Conservation (phyloP, 2,797 vertebrate genomes). For the Acrossocheilus fasciatus region DNA sequence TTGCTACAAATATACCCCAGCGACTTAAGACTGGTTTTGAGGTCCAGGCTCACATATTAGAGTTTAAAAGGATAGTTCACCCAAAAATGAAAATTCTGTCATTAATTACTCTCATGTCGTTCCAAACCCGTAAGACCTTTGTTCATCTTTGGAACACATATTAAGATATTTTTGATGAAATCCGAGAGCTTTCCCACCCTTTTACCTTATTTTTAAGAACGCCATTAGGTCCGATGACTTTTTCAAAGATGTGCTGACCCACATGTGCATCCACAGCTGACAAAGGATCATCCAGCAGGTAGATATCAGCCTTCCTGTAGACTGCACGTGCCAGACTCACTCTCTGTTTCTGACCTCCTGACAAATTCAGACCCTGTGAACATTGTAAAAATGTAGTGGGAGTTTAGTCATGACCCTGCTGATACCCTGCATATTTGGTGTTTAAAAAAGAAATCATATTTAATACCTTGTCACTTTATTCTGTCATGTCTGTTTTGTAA, state of each 20-base stretch:
- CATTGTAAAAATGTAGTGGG: conserved; percentile 1
- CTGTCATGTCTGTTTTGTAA: not conserved
- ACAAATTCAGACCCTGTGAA: conserved; percentile 82
- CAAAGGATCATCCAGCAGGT: conserved; percentile 86
- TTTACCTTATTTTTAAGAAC: conserved; percentile 79
- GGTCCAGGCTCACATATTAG: not conserved
- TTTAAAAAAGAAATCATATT: not conserved
- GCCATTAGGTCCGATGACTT: conserved; percentile 80
- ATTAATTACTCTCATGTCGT: not conserved
- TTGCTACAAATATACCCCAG: no score
- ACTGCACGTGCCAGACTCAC: conserved; percentile 83
- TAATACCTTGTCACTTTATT: not conserved
- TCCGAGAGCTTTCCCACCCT: no score
- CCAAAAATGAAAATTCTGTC: not conserved
- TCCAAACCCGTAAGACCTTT: not conserved
- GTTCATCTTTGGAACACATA: not conserved
- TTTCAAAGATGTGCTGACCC: conserved; percentile 82
- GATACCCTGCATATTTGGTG: not conserved
- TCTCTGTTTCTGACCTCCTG: conserved; percentile 87
- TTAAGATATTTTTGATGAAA: not conserved
- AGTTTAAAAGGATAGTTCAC: not conserved
- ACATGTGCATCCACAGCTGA: conserved; percentile 83
- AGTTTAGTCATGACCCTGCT: not conserved
- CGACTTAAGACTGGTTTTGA: no score
- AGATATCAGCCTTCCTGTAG: conserved; percentile 79